Conservation (phyloP, 2,113 vertebrate genomes). For the Antennarius striatus region DNA sequence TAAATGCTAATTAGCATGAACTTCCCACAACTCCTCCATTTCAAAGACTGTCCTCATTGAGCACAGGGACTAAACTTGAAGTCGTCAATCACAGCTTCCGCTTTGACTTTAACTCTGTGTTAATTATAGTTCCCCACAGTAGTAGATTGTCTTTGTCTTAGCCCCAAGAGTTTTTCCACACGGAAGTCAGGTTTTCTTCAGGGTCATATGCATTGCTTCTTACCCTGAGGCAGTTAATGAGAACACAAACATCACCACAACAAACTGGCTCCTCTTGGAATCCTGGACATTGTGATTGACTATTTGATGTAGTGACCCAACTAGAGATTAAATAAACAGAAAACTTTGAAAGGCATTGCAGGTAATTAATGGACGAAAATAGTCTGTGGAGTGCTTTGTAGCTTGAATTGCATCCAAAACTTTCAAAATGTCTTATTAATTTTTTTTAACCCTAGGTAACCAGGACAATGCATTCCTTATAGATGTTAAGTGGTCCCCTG, state of each 20-base stretch:
- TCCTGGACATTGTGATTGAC: neutral
- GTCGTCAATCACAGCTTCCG: slow-evolving; percentile 29
- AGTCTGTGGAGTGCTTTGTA: slow-evolving; percentile 27
- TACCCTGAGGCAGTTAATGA: slow-evolving; percentile 47
- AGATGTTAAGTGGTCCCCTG: neutral
- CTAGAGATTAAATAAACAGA: neutral
- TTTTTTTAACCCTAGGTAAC: too few relatives aligned
- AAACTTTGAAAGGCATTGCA: slow-evolving; percentile 19
- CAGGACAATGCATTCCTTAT: neutral
- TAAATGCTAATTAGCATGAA: slow-evolving; percentile 5
- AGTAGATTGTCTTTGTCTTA: slow-evolving; percentile 16
- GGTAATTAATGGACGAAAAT: slow-evolving; percentile 18
- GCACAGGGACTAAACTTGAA: slow-evolving; percentile 33
- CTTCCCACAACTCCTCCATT: slow-evolving; percentile 15
- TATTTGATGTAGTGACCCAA: slow-evolving; percentile 22
- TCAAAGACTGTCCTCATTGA: slow-evolving; percentile 39
- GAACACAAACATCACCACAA: slow-evolving; percentile 23
- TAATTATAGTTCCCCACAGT: slow-evolving; percentile 16
- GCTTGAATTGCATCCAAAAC: slow-evolving; percentile 10
- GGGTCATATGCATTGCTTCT: neutral
- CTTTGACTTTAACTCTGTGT: slow-evolving; percentile 34
- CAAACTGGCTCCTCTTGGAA: neutral
- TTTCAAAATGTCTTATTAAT: neutral
- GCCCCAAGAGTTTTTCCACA: slow-evolving; percentile 8
- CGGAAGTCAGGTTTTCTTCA: slow-evolving; percentile 10